A percentile compares a stretch with the other conserved stretches of the same genome.
Conservation (phyloP, 2,888 invertebrate species). For the Agapetus fuscipes region DNA sequence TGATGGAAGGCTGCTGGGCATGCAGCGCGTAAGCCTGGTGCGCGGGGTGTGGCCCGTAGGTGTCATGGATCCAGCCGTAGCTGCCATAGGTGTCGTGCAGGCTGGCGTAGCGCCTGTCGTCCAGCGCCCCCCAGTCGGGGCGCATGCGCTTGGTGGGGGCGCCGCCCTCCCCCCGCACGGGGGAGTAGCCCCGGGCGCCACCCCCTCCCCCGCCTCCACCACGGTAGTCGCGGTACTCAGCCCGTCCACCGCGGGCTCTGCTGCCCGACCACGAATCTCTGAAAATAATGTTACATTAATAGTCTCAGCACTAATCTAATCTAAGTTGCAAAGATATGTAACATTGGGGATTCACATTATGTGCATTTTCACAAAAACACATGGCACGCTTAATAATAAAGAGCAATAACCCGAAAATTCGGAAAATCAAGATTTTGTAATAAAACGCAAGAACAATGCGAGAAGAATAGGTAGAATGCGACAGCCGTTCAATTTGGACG, state of each 20-base stretch:
- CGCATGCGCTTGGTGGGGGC: slow-evolving; percentile 73
- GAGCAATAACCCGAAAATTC: no score
- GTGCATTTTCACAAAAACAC: no score
- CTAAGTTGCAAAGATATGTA: no score
- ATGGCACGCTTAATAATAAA: no score
- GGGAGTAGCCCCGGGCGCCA: slow-evolving; percentile 54
- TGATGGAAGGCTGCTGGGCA: slow-evolving; percentile 42
- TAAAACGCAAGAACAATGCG: no score
- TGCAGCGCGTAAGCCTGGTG: slow-evolving; percentile 54
- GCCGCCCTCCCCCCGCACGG: slow-evolving; percentile 62
- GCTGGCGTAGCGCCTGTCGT: slow-evolving; percentile 39
- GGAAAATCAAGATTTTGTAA: no score
- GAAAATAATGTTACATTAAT: slow-evolving; percentile 1
- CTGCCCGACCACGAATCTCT: slow-evolving; percentile 6
- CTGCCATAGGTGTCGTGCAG: slow-evolving; percentile 44
- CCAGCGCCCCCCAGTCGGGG: slow-evolving; percentile 57
- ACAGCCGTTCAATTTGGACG: no score
- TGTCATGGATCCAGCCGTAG: slow-evolving; percentile 47
- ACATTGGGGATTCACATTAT: no score
- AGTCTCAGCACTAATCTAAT: no score
- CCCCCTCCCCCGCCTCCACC: slow-evolving; percentile 54
- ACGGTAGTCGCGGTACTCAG: slow-evolving; percentile 70
- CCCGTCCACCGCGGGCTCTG: slow-evolving; percentile 52
- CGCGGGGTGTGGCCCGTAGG: slow-evolving; percentile 47
- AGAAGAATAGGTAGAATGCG: no score